These are phyloP conservation scores for Drosophila neutralis DNA, from an alignment of 2,888 invertebrate species.

Conservation along the genomic window DNA sequence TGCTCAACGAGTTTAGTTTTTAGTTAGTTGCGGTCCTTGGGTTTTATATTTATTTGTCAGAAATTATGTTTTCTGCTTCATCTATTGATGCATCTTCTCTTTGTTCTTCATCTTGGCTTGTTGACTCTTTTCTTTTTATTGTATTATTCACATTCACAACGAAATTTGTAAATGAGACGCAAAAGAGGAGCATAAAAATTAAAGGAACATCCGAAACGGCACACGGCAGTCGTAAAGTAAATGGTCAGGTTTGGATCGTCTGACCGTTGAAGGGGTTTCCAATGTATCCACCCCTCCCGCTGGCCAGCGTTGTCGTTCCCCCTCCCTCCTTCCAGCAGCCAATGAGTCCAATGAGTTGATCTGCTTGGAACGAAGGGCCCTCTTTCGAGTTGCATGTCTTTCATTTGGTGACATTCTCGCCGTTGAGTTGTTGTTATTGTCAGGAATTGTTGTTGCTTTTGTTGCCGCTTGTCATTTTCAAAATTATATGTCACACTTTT, in stretches of 20 bases:
- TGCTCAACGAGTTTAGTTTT: background rate
- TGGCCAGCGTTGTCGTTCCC: background rate
- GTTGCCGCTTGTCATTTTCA: constrained; percentile 76
- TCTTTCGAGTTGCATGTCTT: constrained; percentile 53
- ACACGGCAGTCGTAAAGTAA: constrained; percentile 73
- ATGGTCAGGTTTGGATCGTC: constrained; percentile 50
- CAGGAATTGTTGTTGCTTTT: constrained; percentile 42
- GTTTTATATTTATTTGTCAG: background rate
- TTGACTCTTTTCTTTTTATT: constrained; percentile 12
- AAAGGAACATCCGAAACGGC: constrained; percentile 53
- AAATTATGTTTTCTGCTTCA: background rate
- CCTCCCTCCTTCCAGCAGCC: background rate
- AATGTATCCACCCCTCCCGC: background rate
- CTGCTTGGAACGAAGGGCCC: constrained; percentile 18
- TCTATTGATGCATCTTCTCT: constrained; percentile 4
- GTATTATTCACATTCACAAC: background rate
- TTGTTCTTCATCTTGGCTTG: background rate
- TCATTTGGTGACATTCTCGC: constrained; percentile 74
- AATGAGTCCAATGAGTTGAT: background rate
- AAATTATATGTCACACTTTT: constrained; percentile 81
- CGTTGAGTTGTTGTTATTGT: constrained; percentile 73
- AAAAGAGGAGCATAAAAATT: constrained; percentile 65
- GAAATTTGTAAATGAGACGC: constrained; percentile 69
- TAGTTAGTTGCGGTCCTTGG: background rate
- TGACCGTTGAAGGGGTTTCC: constrained; percentile 13